These are phyloP conservation scores for Tympanoctomys barrerae DNA, from an alignment of 2,797 vertebrate genomes.

Conservation along the genomic window DNA sequence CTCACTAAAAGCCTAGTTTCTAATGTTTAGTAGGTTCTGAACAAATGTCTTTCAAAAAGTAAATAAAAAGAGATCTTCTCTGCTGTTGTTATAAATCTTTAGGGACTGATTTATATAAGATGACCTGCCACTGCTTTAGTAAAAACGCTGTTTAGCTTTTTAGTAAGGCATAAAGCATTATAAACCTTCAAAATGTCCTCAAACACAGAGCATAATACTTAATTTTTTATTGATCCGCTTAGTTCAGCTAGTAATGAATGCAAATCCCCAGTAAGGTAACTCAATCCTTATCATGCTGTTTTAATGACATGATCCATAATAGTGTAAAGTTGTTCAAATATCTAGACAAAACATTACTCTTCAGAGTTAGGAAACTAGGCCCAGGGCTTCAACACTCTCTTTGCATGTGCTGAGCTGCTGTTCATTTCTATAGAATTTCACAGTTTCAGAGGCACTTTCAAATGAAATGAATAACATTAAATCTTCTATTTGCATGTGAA, in stretches of 20 bases:
- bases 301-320: slow-evolving; percentile 30
- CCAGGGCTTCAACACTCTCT: neutral
- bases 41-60: slow-evolving; percentile 27
- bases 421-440: slow-evolving; percentile 15
- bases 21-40: neutral
- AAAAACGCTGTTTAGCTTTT: slow-evolving; percentile 18
- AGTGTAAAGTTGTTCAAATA: slow-evolving; percentile 10
- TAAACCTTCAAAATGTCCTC: slow-evolving; percentile 47
- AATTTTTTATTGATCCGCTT: slow-evolving; percentile 51
- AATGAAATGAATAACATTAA: slow-evolving; percentile 11
- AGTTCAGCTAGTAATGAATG: slow-evolving; percentile 36
- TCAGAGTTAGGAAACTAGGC: neutral
- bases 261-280: slow-evolving; percentile 39
- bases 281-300: neutral
- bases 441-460: slow-evolving; percentile 32
- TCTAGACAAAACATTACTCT: neutral
- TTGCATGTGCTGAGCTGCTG: neutral
- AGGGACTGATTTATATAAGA: slow-evolving; percentile 16
- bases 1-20: neutral
- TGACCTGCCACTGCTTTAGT: slow-evolving; percentile 16
- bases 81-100: slow-evolving; percentile 30
- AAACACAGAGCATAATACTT: neutral
- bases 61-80: neutral
- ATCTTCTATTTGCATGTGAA: neutral
- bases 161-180: neutral